Evolutionary conservation across 2,113 vertebrate genomes (phyloP), one percentile per base, ranked within the genome.

Genomic region (Lycocorax pyrrhopterus): DNA sequence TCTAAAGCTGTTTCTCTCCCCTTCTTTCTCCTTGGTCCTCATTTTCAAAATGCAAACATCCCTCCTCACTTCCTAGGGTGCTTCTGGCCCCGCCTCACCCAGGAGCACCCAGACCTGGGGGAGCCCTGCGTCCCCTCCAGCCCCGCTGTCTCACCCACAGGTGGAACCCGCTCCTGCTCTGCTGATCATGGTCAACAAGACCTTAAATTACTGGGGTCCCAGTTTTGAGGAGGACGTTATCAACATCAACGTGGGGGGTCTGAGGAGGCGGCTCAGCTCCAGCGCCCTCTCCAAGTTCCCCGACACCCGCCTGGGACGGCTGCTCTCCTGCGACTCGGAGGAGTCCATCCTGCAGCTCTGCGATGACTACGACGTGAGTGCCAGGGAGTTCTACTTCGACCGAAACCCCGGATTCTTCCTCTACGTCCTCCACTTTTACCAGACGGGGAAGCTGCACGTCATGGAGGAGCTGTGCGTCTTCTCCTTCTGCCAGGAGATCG

Each of bases 391-490:
- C 98, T 99, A 99, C 94, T 99, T 99, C 2, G 99, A 99, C 72
- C 95, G 99, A 55, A 99, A 99, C 91, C 99, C 99, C 0, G 98
- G 98, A 5, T 98, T 99, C 77, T 99, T 99, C 87, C 99, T 99
- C 12, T 99, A 99, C 1, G 98, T 99, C 55, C 98, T 99, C 32
- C 98, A 99, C 95, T 99, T 99, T 95, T 99, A 99, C 97, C 99
- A 99, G 97, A 99, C 99, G 0, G 99, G 99, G 23, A 99, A 98
- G 96, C 98, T 99, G 83, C 99, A 99, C 32, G 98, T 99, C 96
- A 99, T 99, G 98, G 99, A 99, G 46, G 99, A 99, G 97, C 97
- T 99, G 89, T 99, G 99, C 5, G 99, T 99, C 90, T 99, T 99
- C 98, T 99, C 99, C 93, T 99, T 99, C 96, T 99, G 99, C 95